Percentiles rank a stretch among this genome's conserved stretches.
These are phyloP conservation scores for Rhinichthys osculus DNA, from an alignment of 2,797 vertebrate species.

Conservation along the genomic window DNA sequence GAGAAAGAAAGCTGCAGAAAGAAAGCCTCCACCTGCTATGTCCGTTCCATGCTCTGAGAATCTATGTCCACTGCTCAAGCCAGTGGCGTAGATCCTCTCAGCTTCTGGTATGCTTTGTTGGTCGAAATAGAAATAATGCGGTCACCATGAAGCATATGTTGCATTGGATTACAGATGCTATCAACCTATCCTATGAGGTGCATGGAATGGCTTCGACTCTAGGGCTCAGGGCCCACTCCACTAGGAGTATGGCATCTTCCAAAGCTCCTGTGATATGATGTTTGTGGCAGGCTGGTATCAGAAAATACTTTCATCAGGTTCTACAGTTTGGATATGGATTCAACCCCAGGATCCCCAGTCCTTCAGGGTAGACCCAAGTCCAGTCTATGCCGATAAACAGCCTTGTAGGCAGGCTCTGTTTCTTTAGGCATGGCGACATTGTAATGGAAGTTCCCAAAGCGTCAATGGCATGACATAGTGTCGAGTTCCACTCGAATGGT, in stretches of 20 bases:
- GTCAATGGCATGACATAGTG: neutral
- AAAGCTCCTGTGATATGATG: neutral
- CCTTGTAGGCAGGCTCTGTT: neutral
- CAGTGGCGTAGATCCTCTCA: neutral
- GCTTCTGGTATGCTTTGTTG: no score
- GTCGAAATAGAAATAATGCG: neutral
- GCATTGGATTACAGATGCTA: neutral
- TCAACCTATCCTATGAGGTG: neutral
- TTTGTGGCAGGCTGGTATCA: neutral
- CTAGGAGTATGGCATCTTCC: neutral
- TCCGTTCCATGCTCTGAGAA: neutral
- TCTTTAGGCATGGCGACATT: neutral
- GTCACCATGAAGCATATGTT: neutral
- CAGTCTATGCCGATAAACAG: neutral
- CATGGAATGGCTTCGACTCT: neutral
- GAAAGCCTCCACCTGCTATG: no score
- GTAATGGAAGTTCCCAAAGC: neutral
- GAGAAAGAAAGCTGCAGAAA: neutral
- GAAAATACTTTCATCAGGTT: neutral
- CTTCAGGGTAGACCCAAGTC: neutral
- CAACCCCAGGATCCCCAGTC: neutral
- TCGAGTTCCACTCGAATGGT: no score
- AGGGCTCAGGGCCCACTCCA: neutral
- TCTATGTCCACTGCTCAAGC: neutral
- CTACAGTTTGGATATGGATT: neutral